Conservation (phyloP, 2,888 invertebrate species). For the Allygus modestus region DNA sequence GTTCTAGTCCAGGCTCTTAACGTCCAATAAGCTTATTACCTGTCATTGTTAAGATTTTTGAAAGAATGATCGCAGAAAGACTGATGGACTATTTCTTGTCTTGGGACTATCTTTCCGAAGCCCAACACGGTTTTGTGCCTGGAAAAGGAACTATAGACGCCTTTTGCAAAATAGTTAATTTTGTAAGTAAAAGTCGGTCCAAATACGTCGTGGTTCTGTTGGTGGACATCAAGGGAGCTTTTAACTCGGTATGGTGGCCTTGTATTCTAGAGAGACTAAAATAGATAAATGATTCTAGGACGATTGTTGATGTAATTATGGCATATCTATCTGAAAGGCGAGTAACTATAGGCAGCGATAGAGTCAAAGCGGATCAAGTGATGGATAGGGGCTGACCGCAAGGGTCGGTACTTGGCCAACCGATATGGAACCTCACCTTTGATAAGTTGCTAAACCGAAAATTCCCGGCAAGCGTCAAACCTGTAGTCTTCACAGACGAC, state of each 20-base stretch:
- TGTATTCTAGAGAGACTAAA: background rate
- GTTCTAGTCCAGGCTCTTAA: too few relatives aligned
- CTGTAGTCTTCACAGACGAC: background rate
- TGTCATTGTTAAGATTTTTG: too few relatives aligned
- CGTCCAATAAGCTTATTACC: too few relatives aligned
- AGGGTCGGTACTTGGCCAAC: slow-evolving; percentile 2
- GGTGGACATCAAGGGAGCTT: too few relatives aligned
- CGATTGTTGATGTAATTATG: background rate
- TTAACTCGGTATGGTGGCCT: slow-evolving; percentile 22
- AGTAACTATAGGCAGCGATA: background rate
- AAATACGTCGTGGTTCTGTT: too few relatives aligned
- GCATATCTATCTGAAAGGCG: background rate
- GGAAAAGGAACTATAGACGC: too few relatives aligned
- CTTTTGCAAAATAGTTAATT: too few relatives aligned
- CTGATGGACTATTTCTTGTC: too few relatives aligned
- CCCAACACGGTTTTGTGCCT: too few relatives aligned
- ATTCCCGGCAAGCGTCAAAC: background rate
- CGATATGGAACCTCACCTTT: slow-evolving; percentile 9
- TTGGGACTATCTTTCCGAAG: too few relatives aligned
- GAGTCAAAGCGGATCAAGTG: background rate
- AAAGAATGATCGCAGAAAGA: too few relatives aligned
- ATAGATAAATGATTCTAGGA: background rate
- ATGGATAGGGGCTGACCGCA: slow-evolving; percentile 2
- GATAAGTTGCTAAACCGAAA: background rate
- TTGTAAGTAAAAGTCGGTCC: too few relatives aligned